A percentile compares a stretch with the other conserved stretches of the same genome.
Conservation (phyloP, 1,140 invertebrate species). For the Lamellibrachia luymesi region DNA sequence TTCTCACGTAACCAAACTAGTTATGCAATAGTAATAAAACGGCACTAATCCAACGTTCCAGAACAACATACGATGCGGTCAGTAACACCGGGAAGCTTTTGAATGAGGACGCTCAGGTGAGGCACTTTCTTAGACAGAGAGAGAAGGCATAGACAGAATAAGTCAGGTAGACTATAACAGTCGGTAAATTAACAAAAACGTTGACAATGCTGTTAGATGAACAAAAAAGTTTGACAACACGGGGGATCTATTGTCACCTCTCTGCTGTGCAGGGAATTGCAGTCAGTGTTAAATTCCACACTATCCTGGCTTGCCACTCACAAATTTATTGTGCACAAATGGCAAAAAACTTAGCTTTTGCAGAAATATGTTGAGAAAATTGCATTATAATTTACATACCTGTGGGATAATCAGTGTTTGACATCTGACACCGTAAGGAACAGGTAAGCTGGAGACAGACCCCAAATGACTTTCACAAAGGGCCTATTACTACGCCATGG, state of each 20-base stretch:
- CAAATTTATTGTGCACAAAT: background rate
- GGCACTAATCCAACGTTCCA: background rate
- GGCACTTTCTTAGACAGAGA: background rate
- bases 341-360: background rate
- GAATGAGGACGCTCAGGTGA: background rate
- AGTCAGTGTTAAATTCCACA: background rate
- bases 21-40: constrained; percentile 1
- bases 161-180: background rate
- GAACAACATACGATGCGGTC: background rate
- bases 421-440: background rate
- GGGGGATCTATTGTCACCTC: background rate
- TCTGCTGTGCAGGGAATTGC: background rate
- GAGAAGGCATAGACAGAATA: background rate
- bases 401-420: background rate
- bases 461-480: background rate
- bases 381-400: background rate
- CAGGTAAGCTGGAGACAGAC: background rate
- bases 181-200: background rate
- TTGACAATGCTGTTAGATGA: background rate
- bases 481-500: background rate
- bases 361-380: background rate
- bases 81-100: background rate
- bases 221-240: background rate
- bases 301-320: background rate
- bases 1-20: background rate